Evolutionary conservation across 1,140 invertebrate species (phyloP), one percentile per base, ranked within the genome.

Genomic region (Nasonia longicornis): DNA sequence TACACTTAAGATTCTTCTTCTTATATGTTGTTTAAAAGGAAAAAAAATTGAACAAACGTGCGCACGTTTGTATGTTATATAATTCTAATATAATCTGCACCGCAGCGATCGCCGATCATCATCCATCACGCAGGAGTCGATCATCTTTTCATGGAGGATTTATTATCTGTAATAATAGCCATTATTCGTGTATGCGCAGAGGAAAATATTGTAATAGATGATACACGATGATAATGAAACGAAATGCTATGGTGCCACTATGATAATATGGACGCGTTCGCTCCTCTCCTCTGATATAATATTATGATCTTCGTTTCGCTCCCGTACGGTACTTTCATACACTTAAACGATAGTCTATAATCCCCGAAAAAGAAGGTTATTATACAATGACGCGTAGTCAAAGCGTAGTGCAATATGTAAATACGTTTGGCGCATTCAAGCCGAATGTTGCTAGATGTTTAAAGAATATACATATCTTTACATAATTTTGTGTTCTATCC

Each of bases 391-490:
- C 72, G 72, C 66, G 86, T 90, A 89, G 88, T 90, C 88, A 83
- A 88, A 84, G 86, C 83, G 88, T 90, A 89, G 88, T 87, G 83
- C 84, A 86, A 84, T 86, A 86, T 87, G 82, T 83, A 83, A 85
- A 84, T 82, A 84, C 85, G 85, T 89, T 88, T 84, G 86, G 84
- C 82, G 80, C 66, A 83, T 73, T 73, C n/a, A 35, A 82, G 85
- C 83, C 83, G 85, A 87, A 87, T 89, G 84, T 83, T 83, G 81
- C 67, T 82, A 85, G 83, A 85, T 85, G 81, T 89, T 87, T 87
- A 85, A 85, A 87, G 74, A 86, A 87, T 89, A 90, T 88, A 89
- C 87, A 87, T 87, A 87, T 87, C 86, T 90, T 90, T 89, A 89
- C 80, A 78, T 85, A 83, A 84, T 78, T 67, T 26, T 71, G 22